Percentiles rank a stretch among this genome's conserved stretches.
Evolutionary conservation across 2,888 invertebrate genomes (phyloP).

Genomic region (Pollenia angustigena): DNA sequence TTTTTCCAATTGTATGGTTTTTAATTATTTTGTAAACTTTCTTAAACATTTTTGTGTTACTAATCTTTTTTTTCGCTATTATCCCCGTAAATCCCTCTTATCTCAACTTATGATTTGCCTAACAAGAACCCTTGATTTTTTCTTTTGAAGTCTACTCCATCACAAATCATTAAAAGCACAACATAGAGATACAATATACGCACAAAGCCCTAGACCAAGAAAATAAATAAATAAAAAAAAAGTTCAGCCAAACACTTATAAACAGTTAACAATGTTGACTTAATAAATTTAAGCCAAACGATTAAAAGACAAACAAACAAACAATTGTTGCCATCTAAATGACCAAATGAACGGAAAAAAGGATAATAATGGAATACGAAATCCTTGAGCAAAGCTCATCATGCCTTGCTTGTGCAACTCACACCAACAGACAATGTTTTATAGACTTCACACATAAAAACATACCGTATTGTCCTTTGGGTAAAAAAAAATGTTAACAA

Average conservation of each 20-base stretch:
- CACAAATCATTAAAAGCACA: constrained; percentile 38
- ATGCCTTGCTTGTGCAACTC: constrained; percentile 4
- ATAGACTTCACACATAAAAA: constrained; percentile 22
- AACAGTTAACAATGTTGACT: constrained; percentile 47
- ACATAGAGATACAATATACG: background rate
- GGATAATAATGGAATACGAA: constrained; percentile 14
- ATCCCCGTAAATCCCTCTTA: constrained; percentile 14
- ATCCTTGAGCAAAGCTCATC: constrained; percentile 52
- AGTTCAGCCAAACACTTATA: constrained; percentile 16
- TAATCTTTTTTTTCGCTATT: no score
- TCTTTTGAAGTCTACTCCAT: background rate
- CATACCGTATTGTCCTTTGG: constrained; percentile 6
- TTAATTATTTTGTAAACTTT: no score
- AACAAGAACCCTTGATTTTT: background rate
- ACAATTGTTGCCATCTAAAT: constrained; percentile 57
- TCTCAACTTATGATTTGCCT: background rate
- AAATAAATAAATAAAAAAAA: background rate
- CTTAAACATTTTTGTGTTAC: no score
- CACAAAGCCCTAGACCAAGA: background rate
- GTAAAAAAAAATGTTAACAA: background rate
- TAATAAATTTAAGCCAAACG: constrained; percentile 63
- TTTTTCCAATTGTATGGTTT: no score
- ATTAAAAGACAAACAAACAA: constrained; percentile 15
- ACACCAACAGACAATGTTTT: constrained; percentile 11
- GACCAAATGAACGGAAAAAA: constrained; percentile 28